phyloP scores from a whole-genome alignment of 1,140 invertebrate genomes.

The Ruditapes philippinarum region DNA sequence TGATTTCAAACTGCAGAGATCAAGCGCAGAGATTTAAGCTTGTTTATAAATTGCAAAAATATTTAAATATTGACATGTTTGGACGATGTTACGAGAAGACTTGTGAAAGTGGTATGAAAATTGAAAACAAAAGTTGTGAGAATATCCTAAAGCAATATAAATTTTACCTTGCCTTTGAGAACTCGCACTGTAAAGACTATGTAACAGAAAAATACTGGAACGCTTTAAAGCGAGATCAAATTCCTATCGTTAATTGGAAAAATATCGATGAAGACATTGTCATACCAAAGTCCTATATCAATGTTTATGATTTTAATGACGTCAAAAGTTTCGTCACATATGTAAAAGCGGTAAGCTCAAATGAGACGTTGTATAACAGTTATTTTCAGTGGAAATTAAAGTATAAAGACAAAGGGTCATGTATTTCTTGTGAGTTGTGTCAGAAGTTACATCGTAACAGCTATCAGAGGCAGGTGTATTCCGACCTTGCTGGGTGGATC shows the following conservation, averaged over 20 bases:
- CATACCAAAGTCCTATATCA: constrained; percentile 93
- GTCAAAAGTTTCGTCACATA: constrained; percentile 95
- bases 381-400: constrained; percentile 82
- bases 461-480: constrained; percentile 68
- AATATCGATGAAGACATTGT: constrained; percentile 85
- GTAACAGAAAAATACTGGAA: constrained; percentile 86
- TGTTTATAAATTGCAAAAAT: constrained; percentile 87
- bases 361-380: constrained; percentile 82
- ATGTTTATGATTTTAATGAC: constrained; percentile 97
- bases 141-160: constrained; percentile 91
- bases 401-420: constrained; percentile 66
- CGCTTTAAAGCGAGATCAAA: constrained; percentile 71
- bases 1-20: constrained; percentile 90
- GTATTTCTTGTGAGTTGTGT: constrained; percentile 71
- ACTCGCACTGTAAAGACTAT: constrained; percentile 85
- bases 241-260: constrained; percentile 83
- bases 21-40: constrained; percentile 88
- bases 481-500: constrained; percentile 74
- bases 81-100: constrained; percentile 87
- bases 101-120: constrained; percentile 68
- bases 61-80: constrained; percentile 89
- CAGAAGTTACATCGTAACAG: constrained; percentile 67
- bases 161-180: constrained; percentile 90
- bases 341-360: constrained; percentile 88
- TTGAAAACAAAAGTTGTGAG: constrained; percentile 68